A percentile compares a stretch with the other conserved stretches of the same genome.
phyloP scores from a whole-genome alignment of 2,797 vertebrate species.

The Heliangelus exortis region DNA sequence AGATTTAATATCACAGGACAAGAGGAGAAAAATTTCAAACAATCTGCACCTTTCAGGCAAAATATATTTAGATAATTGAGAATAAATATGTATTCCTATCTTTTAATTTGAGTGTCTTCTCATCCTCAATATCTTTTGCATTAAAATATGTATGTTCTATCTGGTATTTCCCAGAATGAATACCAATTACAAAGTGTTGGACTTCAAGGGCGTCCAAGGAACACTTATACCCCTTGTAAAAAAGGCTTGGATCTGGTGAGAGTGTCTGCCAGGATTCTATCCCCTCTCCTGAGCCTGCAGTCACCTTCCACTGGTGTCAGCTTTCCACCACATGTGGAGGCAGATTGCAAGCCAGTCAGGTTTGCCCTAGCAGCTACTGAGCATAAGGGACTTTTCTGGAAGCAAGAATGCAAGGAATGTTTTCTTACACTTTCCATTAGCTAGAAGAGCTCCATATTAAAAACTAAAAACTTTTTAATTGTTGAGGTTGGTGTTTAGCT shows the following conservation, averaged over 20 bases:
- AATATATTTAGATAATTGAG: not conserved
- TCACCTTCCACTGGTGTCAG: not conserved
- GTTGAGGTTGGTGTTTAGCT: not conserved
- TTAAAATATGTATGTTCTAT: not conserved
- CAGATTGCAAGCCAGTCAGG: not conserved
- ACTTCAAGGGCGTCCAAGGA: not conserved
- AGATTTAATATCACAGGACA: conserved; percentile 2
- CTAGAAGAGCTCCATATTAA: not conserved
- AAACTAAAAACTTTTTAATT: not conserved
- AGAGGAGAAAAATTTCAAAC: not conserved
- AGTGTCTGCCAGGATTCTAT: not conserved
- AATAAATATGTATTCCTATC: not conserved
- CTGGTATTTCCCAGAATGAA: not conserved
- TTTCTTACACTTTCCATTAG: not conserved
- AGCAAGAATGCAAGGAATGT: not conserved
- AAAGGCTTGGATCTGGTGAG: not conserved
- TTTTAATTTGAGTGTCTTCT: not conserved
- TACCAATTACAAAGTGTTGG: not conserved
- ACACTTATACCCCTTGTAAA: not conserved
- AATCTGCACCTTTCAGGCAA: not conserved
- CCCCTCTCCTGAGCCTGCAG: not conserved
- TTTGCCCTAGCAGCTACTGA: not conserved
- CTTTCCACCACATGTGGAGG: accelerated
- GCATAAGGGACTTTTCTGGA: not conserved
- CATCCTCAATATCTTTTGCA: not conserved